These are phyloP conservation scores for Ellobium chinense DNA, from an alignment of 2,888 invertebrate genomes.

Conservation along the genomic window DNA sequence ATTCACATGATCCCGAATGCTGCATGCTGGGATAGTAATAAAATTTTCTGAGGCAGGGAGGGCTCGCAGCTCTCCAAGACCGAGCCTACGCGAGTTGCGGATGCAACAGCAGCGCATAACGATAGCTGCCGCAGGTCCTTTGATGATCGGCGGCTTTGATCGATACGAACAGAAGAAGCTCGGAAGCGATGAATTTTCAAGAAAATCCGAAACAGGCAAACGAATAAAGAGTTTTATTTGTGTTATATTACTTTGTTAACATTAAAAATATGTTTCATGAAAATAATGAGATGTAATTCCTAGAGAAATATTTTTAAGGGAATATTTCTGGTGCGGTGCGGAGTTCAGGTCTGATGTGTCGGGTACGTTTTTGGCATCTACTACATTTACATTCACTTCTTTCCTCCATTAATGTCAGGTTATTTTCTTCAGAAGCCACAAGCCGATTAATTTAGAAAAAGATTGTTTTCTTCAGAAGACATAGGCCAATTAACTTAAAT, in stretches of 20 bases:
- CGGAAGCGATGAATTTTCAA: constrained; percentile 14
- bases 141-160: constrained; percentile 43
- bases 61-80: constrained; percentile 40
- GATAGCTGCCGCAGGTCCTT: constrained; percentile 44
- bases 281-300: too few species aligned
- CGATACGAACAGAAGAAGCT: constrained; percentile 13
- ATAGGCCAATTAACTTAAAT: too few species aligned
- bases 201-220: background rate
- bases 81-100: constrained; percentile 31
- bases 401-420: too few species aligned
- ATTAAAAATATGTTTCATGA: too few species aligned
- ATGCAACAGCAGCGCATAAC: constrained; percentile 48
- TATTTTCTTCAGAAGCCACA: too few species aligned
- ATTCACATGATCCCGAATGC: constrained; percentile 48
- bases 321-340: too few species aligned
- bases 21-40: constrained; percentile 56
- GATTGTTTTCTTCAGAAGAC: too few species aligned
- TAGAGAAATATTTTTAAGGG: too few species aligned
- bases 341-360: too few species aligned
- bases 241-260: background rate
- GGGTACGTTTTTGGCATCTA: too few species aligned
- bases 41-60: constrained; percentile 44
- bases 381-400: too few species aligned
- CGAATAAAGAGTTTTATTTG: background rate
- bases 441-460: too few species aligned